These are phyloP conservation scores for Arion vulgaris DNA, from an alignment of 1,140 invertebrate genomes.

Conservation along the genomic window DNA sequence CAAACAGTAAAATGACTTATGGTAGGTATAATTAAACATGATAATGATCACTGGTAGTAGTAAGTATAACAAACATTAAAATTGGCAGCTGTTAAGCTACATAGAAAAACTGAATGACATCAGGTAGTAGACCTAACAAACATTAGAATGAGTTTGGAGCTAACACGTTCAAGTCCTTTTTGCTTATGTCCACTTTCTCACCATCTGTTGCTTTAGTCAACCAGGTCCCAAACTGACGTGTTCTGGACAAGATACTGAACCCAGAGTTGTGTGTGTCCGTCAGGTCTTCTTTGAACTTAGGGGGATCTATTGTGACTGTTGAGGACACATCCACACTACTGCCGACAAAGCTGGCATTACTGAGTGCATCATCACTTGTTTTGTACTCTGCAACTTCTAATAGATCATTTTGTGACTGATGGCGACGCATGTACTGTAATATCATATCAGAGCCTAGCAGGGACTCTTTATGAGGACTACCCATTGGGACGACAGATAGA, in stretches of 20 bases:
- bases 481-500: not conserved
- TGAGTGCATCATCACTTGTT: not conserved
- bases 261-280: not conserved
- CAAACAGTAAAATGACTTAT: too few species aligned
- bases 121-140: not conserved
- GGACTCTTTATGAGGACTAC: not conserved
- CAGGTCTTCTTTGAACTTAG: not conserved
- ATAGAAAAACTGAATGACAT: not conserved
- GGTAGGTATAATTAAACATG: too few species aligned
- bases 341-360: not conserved
- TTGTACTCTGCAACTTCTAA: not conserved
- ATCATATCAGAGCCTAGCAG: not conserved
- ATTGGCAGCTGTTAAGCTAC: too few species aligned
- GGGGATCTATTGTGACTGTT: not conserved
- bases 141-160: constrained; percentile 35
- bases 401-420: not conserved
- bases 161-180: constrained; percentile 31
- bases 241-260: constrained; percentile 12
- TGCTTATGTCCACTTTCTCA: constrained; percentile 18
- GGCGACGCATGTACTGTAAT: not conserved
- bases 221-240: constrained; percentile 24
- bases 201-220: constrained; percentile 24
- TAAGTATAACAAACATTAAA: too few species aligned
- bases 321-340: not conserved
- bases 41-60: too few species aligned